A percentile compares a stretch with the other conserved stretches of the same genome.
phyloP scores from a whole-genome alignment of 2,113 vertebrate species.

The Acanthisitta chloris region DNA sequence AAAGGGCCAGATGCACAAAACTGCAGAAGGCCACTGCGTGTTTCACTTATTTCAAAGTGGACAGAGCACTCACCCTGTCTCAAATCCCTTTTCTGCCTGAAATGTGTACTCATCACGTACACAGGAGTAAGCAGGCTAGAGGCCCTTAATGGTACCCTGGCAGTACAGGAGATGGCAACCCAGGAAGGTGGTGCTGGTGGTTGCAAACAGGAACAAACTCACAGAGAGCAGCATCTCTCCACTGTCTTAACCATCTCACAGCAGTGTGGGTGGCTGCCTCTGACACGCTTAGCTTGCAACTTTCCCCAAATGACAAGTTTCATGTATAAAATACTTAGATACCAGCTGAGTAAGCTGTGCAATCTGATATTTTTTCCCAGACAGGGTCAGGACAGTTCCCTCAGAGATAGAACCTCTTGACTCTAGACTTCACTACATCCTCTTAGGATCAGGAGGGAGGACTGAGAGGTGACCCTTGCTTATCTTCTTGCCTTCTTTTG shows the following conservation, averaged over 20 bases:
- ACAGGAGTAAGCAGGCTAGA: background rate
- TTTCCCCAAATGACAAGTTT: background rate
- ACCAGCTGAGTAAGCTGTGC: background rate
- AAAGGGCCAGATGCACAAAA: background rate
- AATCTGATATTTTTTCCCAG: background rate
- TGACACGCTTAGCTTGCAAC: background rate
- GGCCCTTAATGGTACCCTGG: background rate
- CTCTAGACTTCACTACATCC: background rate
- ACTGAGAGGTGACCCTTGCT: background rate
- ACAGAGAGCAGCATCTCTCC: background rate
- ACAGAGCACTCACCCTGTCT: background rate
- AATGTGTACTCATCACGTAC: accelerated
- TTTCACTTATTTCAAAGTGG: background rate
- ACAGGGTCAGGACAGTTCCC: background rate
- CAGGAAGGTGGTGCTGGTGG: background rate
- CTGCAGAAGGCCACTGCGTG: background rate
- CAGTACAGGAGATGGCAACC: background rate
- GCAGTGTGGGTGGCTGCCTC: background rate
- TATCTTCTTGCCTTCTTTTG: background rate
- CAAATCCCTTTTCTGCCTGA: background rate
- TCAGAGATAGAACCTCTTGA: background rate
- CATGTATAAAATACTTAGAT: background rate
- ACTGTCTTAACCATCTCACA: background rate
- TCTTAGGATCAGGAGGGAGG: background rate
- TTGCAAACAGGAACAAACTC: background rate